These are phyloP conservation scores for Cephalopholis sonnerati DNA, from an alignment of 2,113 vertebrate genomes.

Conservation along the genomic window DNA sequence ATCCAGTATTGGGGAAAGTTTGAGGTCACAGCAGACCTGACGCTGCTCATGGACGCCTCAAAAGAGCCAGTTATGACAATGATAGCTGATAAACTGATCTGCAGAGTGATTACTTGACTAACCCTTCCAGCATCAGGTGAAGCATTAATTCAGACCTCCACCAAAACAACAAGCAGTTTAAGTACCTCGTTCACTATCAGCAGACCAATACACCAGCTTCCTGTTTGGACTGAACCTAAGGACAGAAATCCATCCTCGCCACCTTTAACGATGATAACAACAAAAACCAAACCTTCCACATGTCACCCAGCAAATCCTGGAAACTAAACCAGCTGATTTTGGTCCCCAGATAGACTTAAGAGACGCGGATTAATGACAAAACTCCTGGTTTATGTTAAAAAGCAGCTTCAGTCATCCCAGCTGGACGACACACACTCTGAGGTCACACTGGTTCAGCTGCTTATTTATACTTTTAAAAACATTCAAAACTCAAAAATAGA, in stretches of 20 bases:
- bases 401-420: too few relatives aligned
- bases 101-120: not conserved
- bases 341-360: constrained; percentile 4
- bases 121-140: not conserved
- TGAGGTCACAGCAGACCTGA: not conserved
- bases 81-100: not conserved
- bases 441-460: not conserved
- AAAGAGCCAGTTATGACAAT: not conserved
- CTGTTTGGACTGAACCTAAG: not conserved
- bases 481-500: not conserved
- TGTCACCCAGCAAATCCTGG: not conserved
- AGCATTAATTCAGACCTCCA: not conserved
- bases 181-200: not conserved
- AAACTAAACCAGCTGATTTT: constrained; percentile 3
- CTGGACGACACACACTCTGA: not conserved
- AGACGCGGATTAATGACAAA: not conserved
- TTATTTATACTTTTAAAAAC: not conserved
- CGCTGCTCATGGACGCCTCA: not conserved
- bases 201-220: not conserved
- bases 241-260: not conserved
- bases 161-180: not conserved
- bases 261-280: not conserved
- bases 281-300: not conserved
- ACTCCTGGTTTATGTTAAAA: too few relatives aligned
- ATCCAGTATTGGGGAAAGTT: not conserved